These are phyloP conservation scores for Plodia interpunctella DNA, from an alignment of 1,140 invertebrate genomes.

Conservation along the genomic window DNA sequence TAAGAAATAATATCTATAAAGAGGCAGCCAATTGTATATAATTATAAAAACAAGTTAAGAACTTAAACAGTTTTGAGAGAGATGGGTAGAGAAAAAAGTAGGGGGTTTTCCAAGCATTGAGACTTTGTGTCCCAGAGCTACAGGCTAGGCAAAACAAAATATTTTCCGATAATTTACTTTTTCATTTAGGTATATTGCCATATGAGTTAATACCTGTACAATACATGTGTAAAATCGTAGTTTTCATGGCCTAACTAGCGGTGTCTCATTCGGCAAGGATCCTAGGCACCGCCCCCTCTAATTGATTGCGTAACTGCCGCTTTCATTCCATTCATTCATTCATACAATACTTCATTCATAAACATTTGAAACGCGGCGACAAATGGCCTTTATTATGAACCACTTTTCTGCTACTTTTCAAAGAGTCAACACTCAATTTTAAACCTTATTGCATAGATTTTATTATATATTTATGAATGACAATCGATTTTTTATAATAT, in stretches of 20 bases:
- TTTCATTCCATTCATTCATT: slow-evolving; percentile 27
- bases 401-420: not conserved
- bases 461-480: not conserved
- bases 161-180: too few relatives aligned
- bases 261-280: slow-evolving; percentile 13
- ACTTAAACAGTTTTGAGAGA: too few relatives aligned
- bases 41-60: too few relatives aligned
- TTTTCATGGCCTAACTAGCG: slow-evolving; percentile 18
- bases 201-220: too few relatives aligned
- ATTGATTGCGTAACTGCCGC: slow-evolving; percentile 65
- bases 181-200: too few relatives aligned
- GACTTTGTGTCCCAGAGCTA: too few relatives aligned
- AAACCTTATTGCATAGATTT: slow-evolving; percentile 7
- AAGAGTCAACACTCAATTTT: not conserved
- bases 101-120: too few relatives aligned
- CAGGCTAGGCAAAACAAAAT: too few relatives aligned
- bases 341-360: slow-evolving; percentile 42
- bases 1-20: too few relatives aligned
- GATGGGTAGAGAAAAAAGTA: too few relatives aligned
- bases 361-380: slow-evolving; percentile 59
- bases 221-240: not conserved
- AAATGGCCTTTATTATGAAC: slow-evolving; percentile 34
- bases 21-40: too few relatives aligned
- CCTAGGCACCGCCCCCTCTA: slow-evolving; percentile 47
- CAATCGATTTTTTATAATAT: not conserved